These are phyloP conservation scores for Mastacembelus armatus DNA, from an alignment of 2,797 vertebrate genomes.

Conservation along the genomic window DNA sequence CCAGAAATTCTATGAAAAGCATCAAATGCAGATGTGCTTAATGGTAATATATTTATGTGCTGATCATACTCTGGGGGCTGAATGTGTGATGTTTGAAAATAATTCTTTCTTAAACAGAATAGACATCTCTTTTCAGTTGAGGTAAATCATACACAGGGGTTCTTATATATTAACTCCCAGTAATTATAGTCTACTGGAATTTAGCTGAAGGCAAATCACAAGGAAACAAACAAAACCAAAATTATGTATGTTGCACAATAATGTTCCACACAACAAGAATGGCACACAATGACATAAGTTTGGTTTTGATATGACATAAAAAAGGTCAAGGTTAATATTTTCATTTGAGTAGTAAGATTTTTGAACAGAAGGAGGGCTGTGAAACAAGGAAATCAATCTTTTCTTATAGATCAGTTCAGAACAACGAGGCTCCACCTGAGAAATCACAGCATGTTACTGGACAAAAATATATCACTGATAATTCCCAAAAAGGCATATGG, in stretches of 20 bases:
- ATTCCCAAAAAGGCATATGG: slow-evolving; percentile 1
- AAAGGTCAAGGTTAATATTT: slow-evolving; percentile 22
- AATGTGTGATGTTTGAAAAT: slow-evolving; percentile 38
- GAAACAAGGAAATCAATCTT: slow-evolving; percentile 26
- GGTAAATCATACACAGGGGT: slow-evolving; percentile 52
- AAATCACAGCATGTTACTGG: slow-evolving; percentile 21
- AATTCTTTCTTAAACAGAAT: slow-evolving; percentile 34
- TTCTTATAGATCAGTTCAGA: slow-evolving; percentile 35
- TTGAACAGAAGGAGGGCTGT: slow-evolving; percentile 21
- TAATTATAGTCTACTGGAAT: slow-evolving; percentile 69
- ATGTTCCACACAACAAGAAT: slow-evolving; percentile 47
- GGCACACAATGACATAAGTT: slow-evolving; percentile 36
- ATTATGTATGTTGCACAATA: slow-evolving; percentile 60
- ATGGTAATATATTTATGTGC: slow-evolving; percentile 27
- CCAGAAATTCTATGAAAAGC: slow-evolving; percentile 32
- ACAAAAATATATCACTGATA: slow-evolving; percentile 3
- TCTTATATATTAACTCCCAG: slow-evolving; percentile 57
- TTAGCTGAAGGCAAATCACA: slow-evolving; percentile 67
- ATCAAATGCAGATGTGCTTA: slow-evolving; percentile 39
- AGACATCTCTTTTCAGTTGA: slow-evolving; percentile 47
- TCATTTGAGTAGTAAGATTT: slow-evolving; percentile 20
- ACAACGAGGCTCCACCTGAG: slow-evolving; percentile 55
- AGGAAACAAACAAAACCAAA: slow-evolving; percentile 75
- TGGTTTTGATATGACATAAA: slow-evolving; percentile 33
- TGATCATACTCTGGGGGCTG: slow-evolving; percentile 30